Conservation (phyloP, 2,888 invertebrate genomes). For the Taenaris catops region DNA sequence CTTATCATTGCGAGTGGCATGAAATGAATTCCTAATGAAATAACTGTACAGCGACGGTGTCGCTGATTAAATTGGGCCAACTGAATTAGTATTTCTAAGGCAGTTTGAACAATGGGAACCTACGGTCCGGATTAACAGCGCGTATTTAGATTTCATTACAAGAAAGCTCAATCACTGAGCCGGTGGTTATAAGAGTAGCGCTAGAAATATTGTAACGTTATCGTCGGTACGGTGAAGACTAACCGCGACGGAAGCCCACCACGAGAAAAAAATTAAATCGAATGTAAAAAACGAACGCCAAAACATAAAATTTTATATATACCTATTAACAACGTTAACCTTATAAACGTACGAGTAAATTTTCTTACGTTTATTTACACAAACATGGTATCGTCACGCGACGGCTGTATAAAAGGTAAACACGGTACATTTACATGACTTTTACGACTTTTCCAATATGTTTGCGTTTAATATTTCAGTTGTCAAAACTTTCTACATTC, state of each 20-base stretch:
- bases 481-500: too few species aligned
- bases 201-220: too few species aligned
- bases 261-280: too few species aligned
- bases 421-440: constrained; percentile 9
- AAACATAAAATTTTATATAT: too few species aligned
- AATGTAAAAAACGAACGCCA: too few species aligned
- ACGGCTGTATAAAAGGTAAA: constrained; percentile 20
- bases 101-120: constrained; percentile 13
- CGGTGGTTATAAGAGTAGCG: too few species aligned
- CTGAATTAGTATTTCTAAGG: constrained; percentile 14
- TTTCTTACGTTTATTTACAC: constrained; percentile 32
- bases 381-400: constrained; percentile 31
- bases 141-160: too few species aligned
- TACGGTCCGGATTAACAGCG: constrained; percentile 7
- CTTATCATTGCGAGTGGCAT: constrained; percentile 16
- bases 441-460: constrained; percentile 12
- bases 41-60: constrained; percentile 18
- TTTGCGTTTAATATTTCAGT: constrained; percentile 4
- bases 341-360: constrained; percentile 21
- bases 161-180: too few species aligned
- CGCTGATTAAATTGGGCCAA: constrained; percentile 13
- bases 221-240: too few species aligned
- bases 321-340: neutral
- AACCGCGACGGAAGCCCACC: too few species aligned
- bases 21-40: constrained; percentile 20